These are phyloP conservation scores for Eumeta japonica DNA, from an alignment of 1,140 invertebrate genomes.

Conservation along the genomic window DNA sequence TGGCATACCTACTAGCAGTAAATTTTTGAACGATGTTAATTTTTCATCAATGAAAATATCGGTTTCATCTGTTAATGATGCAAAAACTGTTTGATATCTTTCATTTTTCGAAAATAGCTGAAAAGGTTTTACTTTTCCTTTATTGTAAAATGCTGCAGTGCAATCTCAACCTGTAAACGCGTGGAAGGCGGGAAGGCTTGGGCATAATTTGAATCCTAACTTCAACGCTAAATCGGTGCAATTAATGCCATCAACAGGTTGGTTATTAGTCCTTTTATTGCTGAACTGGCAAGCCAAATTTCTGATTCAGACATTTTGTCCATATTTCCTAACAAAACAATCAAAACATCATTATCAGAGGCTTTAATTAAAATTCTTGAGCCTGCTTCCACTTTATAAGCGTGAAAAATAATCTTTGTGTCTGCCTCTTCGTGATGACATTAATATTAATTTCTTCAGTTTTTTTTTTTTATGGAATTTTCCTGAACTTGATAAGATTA, in stretches of 20 bases:
- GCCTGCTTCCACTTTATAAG: constrained; percentile 12
- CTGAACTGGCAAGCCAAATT: constrained; percentile 22
- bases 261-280: constrained; percentile 14
- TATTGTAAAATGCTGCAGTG: constrained; percentile 28
- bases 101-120: constrained; percentile 24
- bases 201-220: constrained; percentile 22
- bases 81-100: constrained; percentile 26
- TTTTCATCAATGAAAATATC: constrained; percentile 25
- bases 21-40: constrained; percentile 17
- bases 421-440: constrained; percentile 29
- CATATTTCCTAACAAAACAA: constrained; percentile 30
- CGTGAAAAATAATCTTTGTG: constrained; percentile 23
- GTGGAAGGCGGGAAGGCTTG: constrained; percentile 25
- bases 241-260: constrained; percentile 24
- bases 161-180: constrained; percentile 33
- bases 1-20: constrained; percentile 19
- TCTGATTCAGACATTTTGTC: constrained; percentile 19
- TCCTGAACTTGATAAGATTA: constrained; percentile 15
- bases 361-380: constrained; percentile 25
- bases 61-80: constrained; percentile 21
- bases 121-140: constrained; percentile 31
- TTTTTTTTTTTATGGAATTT: constrained; percentile 17
- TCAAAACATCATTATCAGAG: constrained; percentile 26
- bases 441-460: constrained; percentile 18
- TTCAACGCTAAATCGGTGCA: constrained; percentile 23